A percentile compares a stretch with the other conserved stretches of the same genome.
phyloP scores from a whole-genome alignment of 2,113 vertebrate species.

The Carassius auratus region DNA sequence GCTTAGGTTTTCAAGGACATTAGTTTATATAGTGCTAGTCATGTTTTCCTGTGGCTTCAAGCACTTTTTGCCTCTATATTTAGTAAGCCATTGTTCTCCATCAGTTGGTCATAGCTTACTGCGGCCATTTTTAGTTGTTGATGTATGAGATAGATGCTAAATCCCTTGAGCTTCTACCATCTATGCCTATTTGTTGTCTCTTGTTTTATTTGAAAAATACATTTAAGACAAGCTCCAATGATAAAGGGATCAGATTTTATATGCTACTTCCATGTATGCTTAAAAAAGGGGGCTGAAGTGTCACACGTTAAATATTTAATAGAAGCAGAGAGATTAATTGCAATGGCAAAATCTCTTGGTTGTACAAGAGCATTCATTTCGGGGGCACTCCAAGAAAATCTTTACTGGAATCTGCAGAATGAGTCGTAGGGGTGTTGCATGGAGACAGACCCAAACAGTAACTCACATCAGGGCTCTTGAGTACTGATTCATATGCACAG shows the following conservation, averaged over 20 bases:
- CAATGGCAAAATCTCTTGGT: not conserved
- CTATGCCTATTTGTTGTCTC: conserved; percentile 12
- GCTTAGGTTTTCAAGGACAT: conserved; percentile 1
- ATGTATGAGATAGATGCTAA: conserved; percentile 29
- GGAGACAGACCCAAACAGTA: conserved; percentile 24
- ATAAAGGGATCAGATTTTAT: conserved; percentile 2
- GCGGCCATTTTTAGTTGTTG: conserved; percentile 51
- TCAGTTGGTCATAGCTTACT: conserved; percentile 33
- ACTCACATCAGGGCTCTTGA: not conserved
- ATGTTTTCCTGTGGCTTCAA: conserved; percentile 24
- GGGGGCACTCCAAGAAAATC: not conserved
- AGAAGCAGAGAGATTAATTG: not conserved
- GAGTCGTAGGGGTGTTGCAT: conserved; percentile 21
- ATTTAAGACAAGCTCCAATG: not conserved
- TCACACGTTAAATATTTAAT: conserved; percentile 20
- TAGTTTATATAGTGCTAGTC: conserved; percentile 46
- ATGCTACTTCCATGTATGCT: conserved; percentile 1
- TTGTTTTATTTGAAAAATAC: conserved; percentile 20
- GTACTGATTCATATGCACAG: conserved; percentile 32
- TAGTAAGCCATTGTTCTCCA: conserved; percentile 53
- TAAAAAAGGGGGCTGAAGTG: not conserved
- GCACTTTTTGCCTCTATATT: conserved; percentile 54
- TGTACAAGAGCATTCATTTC: not conserved
- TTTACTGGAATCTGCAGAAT: conserved; percentile 33
- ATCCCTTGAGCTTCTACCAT: conserved; percentile 34